Evolutionary conservation across 2,797 vertebrate genomes (phyloP).

Genomic region (Cirrhinus molitorella): DNA sequence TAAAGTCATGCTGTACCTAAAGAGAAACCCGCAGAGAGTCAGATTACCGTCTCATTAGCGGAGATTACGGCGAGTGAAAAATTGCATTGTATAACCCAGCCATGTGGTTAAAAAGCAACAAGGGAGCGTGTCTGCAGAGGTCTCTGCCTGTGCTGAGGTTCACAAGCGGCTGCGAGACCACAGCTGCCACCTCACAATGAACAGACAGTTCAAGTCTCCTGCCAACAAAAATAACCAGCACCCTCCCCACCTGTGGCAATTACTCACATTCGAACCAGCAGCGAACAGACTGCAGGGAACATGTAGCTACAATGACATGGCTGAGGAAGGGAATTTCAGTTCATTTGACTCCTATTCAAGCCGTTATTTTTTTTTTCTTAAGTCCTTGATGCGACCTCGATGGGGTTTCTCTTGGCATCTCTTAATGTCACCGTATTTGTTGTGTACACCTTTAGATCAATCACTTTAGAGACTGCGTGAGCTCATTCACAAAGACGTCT

Average conservation of each 20-base stretch:
- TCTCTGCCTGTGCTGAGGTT: constrained; percentile 36
- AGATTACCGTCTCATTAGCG: constrained; percentile 46
- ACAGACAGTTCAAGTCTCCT: constrained; percentile 55
- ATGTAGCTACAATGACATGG: constrained; percentile 45
- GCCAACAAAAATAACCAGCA: constrained; percentile 63
- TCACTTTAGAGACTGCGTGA: constrained; percentile 25
- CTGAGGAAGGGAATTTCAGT: constrained; percentile 37
- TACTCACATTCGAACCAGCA: constrained; percentile 54
- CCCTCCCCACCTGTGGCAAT: constrained; percentile 65
- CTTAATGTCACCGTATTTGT: constrained; percentile 33
- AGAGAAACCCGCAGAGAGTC: constrained; percentile 17
- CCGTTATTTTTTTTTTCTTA: constrained; percentile 27
- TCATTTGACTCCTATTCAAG: constrained; percentile 39
- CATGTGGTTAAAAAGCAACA: constrained; percentile 27
- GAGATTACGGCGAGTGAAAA: constrained; percentile 38
- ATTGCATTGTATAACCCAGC: constrained; percentile 17
- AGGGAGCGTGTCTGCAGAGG: constrained; percentile 37
- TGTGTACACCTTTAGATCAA: constrained; percentile 23
- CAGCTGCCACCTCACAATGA: constrained; percentile 61
- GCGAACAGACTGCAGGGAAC: constrained; percentile 53
- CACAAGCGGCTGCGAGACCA: constrained; percentile 34
- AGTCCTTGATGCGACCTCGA: constrained; percentile 42
- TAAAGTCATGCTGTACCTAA: constrained; percentile 26
- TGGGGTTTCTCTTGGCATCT: constrained; percentile 41
- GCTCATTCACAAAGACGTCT: constrained; percentile 37